phyloP scores from a whole-genome alignment of 2,797 vertebrate genomes.

The Nannoperca obscura region DNA sequence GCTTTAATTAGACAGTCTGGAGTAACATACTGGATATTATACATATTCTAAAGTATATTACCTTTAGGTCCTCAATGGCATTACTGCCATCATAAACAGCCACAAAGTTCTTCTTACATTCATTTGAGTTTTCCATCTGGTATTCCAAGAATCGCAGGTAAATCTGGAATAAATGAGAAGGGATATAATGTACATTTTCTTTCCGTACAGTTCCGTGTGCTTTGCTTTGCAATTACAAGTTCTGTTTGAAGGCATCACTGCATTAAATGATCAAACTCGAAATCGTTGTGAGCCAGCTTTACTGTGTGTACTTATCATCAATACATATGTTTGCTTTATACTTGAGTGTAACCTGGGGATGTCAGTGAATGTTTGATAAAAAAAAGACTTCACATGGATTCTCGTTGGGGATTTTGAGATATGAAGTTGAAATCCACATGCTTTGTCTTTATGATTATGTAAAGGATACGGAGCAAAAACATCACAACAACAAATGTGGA shows the following conservation, averaged over 20 bases:
- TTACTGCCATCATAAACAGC: slow-evolving; percentile 96
- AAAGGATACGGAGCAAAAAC: slow-evolving; percentile 13
- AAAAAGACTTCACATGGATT: background rate
- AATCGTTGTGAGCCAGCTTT: background rate
- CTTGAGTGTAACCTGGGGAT: background rate
- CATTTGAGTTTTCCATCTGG: slow-evolving; percentile 97
- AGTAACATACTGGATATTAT: background rate
- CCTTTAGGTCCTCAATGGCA: slow-evolving; percentile 94
- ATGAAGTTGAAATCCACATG: slow-evolving; percentile 1
- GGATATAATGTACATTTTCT: background rate
- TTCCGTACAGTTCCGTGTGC: background rate
- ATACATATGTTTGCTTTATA: background rate
- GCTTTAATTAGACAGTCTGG: background rate
- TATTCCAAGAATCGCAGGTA: slow-evolving; percentile 96
- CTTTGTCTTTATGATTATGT: slow-evolving; percentile 21
- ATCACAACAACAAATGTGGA: slow-evolving; percentile 22
- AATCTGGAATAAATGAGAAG: slow-evolving; percentile 82
- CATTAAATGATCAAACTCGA: slow-evolving; percentile 23
- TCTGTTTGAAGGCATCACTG: background rate
- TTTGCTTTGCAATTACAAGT: background rate
- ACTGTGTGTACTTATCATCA: slow-evolving; percentile 3
- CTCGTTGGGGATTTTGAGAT: background rate
- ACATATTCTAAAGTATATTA: slow-evolving; percentile 37
- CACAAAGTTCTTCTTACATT: slow-evolving; percentile 97
- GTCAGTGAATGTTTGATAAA: slow-evolving; percentile 8